Percentiles rank a stretch among this genome's conserved stretches.
These are phyloP conservation scores for Hymenopus coronatus DNA, from an alignment of 2,888 invertebrate species.

Conservation along the genomic window DNA sequence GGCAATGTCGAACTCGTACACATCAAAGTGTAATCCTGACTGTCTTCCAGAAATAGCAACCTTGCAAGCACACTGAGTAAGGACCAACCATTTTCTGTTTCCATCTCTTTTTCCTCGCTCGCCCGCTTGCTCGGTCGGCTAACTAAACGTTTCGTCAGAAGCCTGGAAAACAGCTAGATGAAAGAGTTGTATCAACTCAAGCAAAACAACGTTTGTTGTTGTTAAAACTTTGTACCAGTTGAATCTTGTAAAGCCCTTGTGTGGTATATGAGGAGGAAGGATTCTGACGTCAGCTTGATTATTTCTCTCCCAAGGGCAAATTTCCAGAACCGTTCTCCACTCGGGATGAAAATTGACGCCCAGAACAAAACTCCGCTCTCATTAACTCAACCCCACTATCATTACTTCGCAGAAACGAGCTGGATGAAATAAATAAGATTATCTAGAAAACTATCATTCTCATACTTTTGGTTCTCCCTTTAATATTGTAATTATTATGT, in stretches of 20 bases:
- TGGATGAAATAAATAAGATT: background rate
- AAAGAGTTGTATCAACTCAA: slow-evolving; percentile 21
- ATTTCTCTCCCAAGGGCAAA: background rate
- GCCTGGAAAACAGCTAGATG: slow-evolving; percentile 13
- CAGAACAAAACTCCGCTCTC: background rate
- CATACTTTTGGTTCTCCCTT: too few species aligned
- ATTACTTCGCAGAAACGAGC: background rate
- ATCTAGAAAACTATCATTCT: too few species aligned
- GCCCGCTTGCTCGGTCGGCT: background rate
- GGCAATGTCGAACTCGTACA: too few species aligned
- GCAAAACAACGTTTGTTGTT: slow-evolving; percentile 7
- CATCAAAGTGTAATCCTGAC: background rate
- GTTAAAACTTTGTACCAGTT: background rate
- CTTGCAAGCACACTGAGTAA: background rate
- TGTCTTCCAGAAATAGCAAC: background rate
- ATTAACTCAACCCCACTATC: background rate
- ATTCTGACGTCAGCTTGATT: background rate
- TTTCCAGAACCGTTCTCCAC: background rate
- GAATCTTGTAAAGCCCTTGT: background rate
- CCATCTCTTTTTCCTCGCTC: background rate
- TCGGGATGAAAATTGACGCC: background rate
- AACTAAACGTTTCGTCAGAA: slow-evolving; percentile 3
- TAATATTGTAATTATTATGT: too few species aligned
- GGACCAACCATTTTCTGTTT: background rate
- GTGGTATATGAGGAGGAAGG: slow-evolving; percentile 4